Evolutionary conservation across 2,888 invertebrate genomes (phyloP), one percentile per base, ranked within the genome.

Genomic region (Gymnoscelis rufifasciata): DNA sequence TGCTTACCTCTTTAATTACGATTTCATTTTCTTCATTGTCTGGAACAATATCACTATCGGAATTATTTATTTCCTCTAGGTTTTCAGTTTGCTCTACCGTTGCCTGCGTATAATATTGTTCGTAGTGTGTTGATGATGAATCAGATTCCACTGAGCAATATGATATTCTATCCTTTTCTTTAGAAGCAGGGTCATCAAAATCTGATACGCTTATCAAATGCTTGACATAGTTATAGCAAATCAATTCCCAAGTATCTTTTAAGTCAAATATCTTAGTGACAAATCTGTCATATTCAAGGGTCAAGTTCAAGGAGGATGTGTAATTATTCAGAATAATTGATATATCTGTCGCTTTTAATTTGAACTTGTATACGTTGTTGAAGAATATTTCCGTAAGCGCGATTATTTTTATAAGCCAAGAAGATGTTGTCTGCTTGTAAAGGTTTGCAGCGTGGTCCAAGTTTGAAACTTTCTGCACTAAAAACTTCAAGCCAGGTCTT

Each of bases 361-460:
- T 89, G 56, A 92, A 93, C 52, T 88, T 90, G 26, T 91, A 84
- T 37, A 93, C 91, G 23, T 93, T 93, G 58, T 91, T 92, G 29
- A 96, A 89, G 71, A 95, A 95, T 51, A 97, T 90, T 70, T 97
- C 96, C 26, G 97, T 93, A 29, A 97, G 81, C 0, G 96, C 92
- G 50, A 97, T 94, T 40, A 95, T 93, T 78, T 95, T 94, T 12
- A 97, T 94, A 29, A 97, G 93, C 93, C 97, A 96, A 0, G 97
- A 94, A 0, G 96, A 95, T 24, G 96, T 96, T 7, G 97, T 95
- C 81, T 97, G 97, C 50, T 94, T 94, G 72, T 96, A 97, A n/a
- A 97, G 87, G 78, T 96, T 97, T 1, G 97, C 96, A 3, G 96
- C 95, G 61, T 94, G 91, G 49, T 94, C 94, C 54, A 96, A 90